Conservation (phyloP, 2,113 vertebrate species). For the Erpornis zantholeuca region DNA sequence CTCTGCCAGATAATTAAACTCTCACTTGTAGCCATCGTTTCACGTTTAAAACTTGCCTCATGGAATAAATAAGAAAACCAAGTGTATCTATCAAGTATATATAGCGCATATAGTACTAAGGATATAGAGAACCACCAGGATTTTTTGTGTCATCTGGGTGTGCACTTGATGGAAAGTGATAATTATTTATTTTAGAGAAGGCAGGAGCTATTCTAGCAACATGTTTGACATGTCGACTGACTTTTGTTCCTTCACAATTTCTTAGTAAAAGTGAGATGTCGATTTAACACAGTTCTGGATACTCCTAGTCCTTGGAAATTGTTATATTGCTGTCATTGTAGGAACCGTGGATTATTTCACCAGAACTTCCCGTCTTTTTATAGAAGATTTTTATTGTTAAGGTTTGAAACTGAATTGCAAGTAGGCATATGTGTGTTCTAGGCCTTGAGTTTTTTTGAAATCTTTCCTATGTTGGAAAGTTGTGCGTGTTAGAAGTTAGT, state of each 20-base stretch:
- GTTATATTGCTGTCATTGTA: accelerated
- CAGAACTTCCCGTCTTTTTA: neutral
- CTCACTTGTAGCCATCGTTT: accelerated
- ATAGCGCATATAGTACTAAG: accelerated
- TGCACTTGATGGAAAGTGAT: neutral
- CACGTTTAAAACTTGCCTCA: neutral
- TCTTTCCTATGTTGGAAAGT: neutral
- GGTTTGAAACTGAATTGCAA: neutral
- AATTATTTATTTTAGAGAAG: neutral
- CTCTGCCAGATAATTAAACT: neutral
- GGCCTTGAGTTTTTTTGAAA: neutral
- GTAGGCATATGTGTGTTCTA: neutral
- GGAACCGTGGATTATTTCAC: neutral
- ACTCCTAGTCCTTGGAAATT: neutral
- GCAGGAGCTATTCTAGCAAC: neutral
- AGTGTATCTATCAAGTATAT: accelerated
- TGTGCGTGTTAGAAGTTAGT: neutral
- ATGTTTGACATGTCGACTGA: neutral
- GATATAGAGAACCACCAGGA: neutral
- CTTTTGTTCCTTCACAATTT: neutral
- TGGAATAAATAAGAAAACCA: neutral
- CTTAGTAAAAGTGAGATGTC: neutral
- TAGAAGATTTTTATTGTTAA: neutral
- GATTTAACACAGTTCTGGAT: accelerated
- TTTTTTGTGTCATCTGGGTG: neutral